Evolutionary conservation across 2,797 vertebrate genomes (phyloP).

Genomic region (Liasis olivaceus): DNA sequence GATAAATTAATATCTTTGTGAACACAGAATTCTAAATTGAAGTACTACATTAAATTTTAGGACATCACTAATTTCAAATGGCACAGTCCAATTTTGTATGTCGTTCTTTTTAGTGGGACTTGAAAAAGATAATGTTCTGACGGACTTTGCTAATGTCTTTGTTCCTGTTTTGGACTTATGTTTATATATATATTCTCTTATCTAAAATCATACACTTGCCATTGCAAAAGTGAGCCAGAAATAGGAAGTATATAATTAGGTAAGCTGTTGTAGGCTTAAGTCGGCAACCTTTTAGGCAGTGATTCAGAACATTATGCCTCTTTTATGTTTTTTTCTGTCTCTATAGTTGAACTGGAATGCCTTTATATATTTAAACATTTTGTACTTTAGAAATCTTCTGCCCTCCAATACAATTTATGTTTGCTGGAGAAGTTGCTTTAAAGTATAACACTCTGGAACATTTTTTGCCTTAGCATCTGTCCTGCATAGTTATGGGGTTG

Average conservation of each 20-base stretch:
- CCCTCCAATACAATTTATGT: background rate
- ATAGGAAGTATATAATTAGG: slow-evolving; percentile 47
- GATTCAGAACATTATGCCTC: slow-evolving; percentile 52
- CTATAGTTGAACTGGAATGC: slow-evolving; percentile 34
- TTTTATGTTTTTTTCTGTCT: slow-evolving; percentile 41
- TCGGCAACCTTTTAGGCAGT: slow-evolving; percentile 57
- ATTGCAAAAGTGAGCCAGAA: slow-evolving; percentile 46
- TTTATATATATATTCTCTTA: slow-evolving; percentile 23
- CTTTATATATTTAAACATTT: slow-evolving; percentile 14
- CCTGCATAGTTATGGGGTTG: too few relatives aligned
- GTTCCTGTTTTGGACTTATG: too few relatives aligned
- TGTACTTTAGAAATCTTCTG: slow-evolving; percentile 20
- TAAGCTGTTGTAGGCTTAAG: slow-evolving; percentile 47
- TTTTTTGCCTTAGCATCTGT: too few relatives aligned
- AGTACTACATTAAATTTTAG: background rate
- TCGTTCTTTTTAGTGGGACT: background rate
- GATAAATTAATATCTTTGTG: background rate
- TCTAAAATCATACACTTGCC: slow-evolving; percentile 20
- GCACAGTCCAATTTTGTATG: background rate
- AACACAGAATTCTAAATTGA: background rate
- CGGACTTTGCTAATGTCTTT: too few relatives aligned
- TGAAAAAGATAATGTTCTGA: too few relatives aligned
- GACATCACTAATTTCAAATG: slow-evolving; percentile 14
- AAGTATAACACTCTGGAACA: background rate
- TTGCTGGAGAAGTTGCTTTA: background rate